Evolutionary conservation across 2,113 vertebrate genomes (phyloP), one percentile per base, ranked within the genome.

Genomic region (Seriola rivoliana): DNA sequence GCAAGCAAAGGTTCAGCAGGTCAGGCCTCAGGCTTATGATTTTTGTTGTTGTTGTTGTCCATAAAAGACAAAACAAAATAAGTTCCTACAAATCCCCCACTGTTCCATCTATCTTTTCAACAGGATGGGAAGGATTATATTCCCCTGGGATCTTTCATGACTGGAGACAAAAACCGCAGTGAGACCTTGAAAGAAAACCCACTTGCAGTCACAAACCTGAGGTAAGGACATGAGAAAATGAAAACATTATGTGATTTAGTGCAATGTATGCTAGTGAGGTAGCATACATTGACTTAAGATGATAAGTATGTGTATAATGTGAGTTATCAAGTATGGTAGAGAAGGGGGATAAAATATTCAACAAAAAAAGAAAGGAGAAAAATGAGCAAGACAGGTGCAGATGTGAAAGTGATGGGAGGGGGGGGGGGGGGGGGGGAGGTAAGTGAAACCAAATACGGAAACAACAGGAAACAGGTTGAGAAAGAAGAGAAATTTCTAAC

Each of bases 1-100:
- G 60, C 97, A 98, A 84, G 96, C 94, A 1, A 96, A 93, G 0
- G 98, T 96, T 19, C 95, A 96, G 88, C 95, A 98, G 97, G 97
- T 98, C 93, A 54, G 75, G 6, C 17, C 3, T 81, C n/a, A 69
- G 42, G 21, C 29, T 64, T 29, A n/a, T 29, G 16, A 19, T 42
- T 75, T 17, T 13, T 75, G 29, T 29, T 29, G 29, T 29, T 29
- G 29, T 34, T 38, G 5, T 59, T 58, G 32, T 40, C 25, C 10
- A 55, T 23, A 55, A 55, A 25, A 34, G 7, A 65, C 5, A 16
- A 59, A 38, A 36, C 1, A 54, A 72, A 50, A 32, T 1, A 8
- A 17, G 1, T 7, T 44, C 21, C 64, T 10, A 21, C 17, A 77
- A 57, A 66, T 59, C 2, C 1, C 5, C 1, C 5, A 14, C 2